Percentiles rank a stretch among this genome's conserved stretches.
These are phyloP conservation scores for Boloria selene DNA, from an alignment of 2,888 invertebrate species.

Conservation along the genomic window DNA sequence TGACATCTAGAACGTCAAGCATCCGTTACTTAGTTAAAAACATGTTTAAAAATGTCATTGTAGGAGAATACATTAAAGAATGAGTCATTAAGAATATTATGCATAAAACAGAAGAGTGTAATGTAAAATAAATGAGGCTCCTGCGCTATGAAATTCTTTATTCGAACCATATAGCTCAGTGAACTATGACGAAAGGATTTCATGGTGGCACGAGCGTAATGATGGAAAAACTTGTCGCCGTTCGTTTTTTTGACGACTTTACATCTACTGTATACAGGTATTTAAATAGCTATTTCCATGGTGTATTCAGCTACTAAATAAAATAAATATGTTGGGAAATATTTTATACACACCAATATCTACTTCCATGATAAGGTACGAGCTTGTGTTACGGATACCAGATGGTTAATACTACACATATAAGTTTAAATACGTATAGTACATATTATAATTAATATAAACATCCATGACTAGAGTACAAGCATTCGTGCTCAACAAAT, in stretches of 20 bases:
- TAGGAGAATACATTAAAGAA: conserved; percentile 9
- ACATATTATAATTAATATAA: too few relatives aligned
- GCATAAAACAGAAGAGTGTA: conserved; percentile 48
- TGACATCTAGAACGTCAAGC: conserved; percentile 11
- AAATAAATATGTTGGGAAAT: too few relatives aligned
- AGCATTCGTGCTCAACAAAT: too few relatives aligned
- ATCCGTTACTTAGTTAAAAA: conserved; percentile 15
- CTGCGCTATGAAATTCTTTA: not conserved
- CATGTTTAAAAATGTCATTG: conserved; percentile 17
- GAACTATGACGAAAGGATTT: conserved; percentile 75
- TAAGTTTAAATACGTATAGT: too few relatives aligned
- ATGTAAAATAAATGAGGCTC: not conserved
- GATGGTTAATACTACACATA: too few relatives aligned
- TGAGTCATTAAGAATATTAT: conserved; percentile 10
- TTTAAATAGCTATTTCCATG: too few relatives aligned
- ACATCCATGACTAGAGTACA: too few relatives aligned
- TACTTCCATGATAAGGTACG: too few relatives aligned
- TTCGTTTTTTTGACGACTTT: conserved; percentile 31
- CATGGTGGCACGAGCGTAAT: conserved; percentile 74
- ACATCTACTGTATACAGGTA: too few relatives aligned
- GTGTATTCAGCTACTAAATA: too few relatives aligned
- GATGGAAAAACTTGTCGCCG: conserved; percentile 58
- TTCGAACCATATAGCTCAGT: conserved; percentile 57
- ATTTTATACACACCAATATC: too few relatives aligned
- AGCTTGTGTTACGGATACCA: too few relatives aligned